Conservation (phyloP, 2,888 invertebrate species). For the Tolmerus cingulatus region DNA sequence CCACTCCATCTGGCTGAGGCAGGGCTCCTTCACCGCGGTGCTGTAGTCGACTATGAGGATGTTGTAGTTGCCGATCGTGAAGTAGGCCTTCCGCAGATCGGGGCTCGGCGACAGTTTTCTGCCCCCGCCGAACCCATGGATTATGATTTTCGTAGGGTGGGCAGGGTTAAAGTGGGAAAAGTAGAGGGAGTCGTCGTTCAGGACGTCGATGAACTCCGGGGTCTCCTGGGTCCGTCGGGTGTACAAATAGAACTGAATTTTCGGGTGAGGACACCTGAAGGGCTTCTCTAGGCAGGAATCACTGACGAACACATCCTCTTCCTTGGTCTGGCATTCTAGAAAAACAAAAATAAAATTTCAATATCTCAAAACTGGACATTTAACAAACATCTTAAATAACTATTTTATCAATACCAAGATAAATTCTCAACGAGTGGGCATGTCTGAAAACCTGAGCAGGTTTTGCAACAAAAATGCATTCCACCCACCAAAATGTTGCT, state of each 20-base stretch:
- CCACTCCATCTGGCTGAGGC: conserved; percentile 79
- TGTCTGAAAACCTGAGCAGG: neutral
- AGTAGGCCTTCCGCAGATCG: conserved; percentile 84
- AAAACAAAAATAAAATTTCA: neutral
- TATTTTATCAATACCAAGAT: neutral
- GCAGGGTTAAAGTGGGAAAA: conserved; percentile 79
- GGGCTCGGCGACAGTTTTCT: conserved; percentile 83
- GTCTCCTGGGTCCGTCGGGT: conserved; percentile 80
- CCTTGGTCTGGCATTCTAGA: conserved; percentile 17
- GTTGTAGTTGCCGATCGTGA: conserved; percentile 80
- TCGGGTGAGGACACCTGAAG: conserved; percentile 81
- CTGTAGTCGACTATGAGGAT: conserved; percentile 89
- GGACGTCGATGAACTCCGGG: conserved; percentile 76
- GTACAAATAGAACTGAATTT: conserved; percentile 82
- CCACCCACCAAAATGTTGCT: neutral
- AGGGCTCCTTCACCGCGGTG: conserved; percentile 80
- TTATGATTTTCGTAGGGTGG: conserved; percentile 85
- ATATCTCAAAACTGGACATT: neutral
- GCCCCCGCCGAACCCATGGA: conserved; percentile 91
- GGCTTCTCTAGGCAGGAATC: conserved; percentile 83
- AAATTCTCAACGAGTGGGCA: neutral
- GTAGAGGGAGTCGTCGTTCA: conserved; percentile 74
- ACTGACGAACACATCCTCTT: conserved; percentile 75
- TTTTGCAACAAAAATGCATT: neutral
- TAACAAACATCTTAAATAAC: neutral